Conservation (phyloP, 2,797 vertebrate genomes). For the Gallinago solitaria region DNA sequence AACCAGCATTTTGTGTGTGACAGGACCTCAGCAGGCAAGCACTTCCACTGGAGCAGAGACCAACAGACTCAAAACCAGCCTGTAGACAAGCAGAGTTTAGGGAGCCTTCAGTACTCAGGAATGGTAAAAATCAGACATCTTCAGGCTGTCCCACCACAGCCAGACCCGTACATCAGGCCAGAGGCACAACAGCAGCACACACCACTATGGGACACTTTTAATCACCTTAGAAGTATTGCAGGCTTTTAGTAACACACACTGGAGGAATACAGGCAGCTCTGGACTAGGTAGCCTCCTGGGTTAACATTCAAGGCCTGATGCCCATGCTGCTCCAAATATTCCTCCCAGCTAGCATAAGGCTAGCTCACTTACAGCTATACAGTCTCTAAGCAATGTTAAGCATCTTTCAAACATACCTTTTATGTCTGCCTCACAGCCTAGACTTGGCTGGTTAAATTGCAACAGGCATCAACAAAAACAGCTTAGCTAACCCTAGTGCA, state of each 20-base stretch:
- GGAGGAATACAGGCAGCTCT: neutral
- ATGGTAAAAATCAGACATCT: neutral
- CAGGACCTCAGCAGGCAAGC: neutral
- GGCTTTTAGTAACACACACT: neutral
- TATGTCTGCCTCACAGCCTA: neutral
- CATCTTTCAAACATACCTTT: too few relatives aligned
- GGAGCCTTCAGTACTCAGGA: neutral
- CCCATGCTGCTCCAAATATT: neutral
- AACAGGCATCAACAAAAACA: neutral
- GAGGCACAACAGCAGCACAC: neutral
- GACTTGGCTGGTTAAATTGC: neutral
- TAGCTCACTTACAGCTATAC: neutral
- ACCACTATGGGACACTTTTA: rapidly evolving
- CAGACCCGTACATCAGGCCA: neutral
- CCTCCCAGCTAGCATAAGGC: neutral
- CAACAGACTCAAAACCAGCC: rapidly evolving
- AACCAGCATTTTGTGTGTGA: neutral
- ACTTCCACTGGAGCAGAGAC: neutral
- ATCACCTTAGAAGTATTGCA: neutral
- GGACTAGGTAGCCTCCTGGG: neutral
- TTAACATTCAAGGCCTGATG: neutral
- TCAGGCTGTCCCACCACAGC: neutral
- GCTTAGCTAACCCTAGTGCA: neutral
- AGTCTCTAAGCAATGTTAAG: neutral
- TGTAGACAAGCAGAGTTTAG: neutral